Conservation (phyloP, 2,797 vertebrate species). For the Acestrorhynchus altus region DNA sequence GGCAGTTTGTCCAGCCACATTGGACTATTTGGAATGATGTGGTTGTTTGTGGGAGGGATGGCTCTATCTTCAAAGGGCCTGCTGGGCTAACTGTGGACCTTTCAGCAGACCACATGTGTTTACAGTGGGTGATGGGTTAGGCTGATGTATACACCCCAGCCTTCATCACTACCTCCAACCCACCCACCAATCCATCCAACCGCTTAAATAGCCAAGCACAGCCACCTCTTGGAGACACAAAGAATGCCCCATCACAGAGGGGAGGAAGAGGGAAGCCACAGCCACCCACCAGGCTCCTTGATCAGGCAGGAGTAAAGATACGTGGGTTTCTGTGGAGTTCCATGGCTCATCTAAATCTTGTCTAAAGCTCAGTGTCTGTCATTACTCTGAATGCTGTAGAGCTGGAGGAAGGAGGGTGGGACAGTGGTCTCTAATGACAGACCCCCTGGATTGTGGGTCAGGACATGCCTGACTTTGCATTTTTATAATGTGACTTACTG, state of each 20-base stretch:
- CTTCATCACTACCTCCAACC: conserved; percentile 52
- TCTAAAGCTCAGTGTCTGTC: conserved; percentile 50
- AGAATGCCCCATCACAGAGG: conserved; percentile 60
- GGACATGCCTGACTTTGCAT: background rate
- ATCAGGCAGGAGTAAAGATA: conserved; percentile 45
- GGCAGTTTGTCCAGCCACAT: conserved; percentile 52
- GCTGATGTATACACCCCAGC: conserved; percentile 57
- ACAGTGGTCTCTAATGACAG: conserved; percentile 47
- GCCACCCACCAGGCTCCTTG: conserved; percentile 51
- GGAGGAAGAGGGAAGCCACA: conserved; percentile 55
- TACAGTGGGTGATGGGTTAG: conserved; percentile 58
- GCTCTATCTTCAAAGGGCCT: conserved; percentile 54
- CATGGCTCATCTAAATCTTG: conserved; percentile 53
- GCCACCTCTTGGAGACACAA: conserved; percentile 53
- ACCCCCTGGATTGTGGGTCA: conserved; percentile 19
- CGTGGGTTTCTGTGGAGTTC: conserved; percentile 41
- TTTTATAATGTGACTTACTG: background rate
- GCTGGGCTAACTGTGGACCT: conserved; percentile 54
- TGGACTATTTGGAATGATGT: conserved; percentile 54
- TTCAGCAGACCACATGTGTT: conserved; percentile 59
- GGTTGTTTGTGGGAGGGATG: conserved; percentile 56
- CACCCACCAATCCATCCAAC: conserved; percentile 41
- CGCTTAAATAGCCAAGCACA: conserved; percentile 64
- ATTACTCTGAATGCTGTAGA: conserved; percentile 41
- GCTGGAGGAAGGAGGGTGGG: conserved; percentile 40